Conservation (phyloP, 1,140 invertebrate species). For the Drosophila albomicans region DNA sequence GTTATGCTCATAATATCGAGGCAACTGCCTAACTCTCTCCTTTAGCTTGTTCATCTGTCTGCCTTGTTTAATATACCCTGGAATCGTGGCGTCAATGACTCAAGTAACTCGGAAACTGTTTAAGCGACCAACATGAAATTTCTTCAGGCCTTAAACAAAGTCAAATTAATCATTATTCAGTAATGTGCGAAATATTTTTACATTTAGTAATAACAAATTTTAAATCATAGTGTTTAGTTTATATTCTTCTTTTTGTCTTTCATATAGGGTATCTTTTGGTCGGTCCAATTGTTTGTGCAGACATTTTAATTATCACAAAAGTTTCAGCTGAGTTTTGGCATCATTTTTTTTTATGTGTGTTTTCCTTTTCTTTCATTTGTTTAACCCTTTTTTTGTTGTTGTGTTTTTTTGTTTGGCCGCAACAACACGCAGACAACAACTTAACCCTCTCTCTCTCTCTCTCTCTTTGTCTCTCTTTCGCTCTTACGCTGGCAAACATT, state of each 20-base stretch:
- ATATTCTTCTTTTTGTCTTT: too few species aligned
- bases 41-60: background rate
- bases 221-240: too few species aligned
- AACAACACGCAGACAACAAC: slow-evolving; percentile 38
- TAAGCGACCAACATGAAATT: too few species aligned
- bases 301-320: slow-evolving; percentile 64
- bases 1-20: slow-evolving; percentile 11
- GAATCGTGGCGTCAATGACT: background rate
- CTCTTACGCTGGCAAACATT: slow-evolving; percentile 30
- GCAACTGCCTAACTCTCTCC: background rate
- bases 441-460: background rate
- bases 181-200: too few species aligned
- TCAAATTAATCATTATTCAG: background rate
- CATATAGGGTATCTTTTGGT: background rate
- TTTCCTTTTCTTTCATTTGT: slow-evolving; percentile 59
- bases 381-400: slow-evolving; percentile 26
- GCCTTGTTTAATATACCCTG: slow-evolving; percentile 12
- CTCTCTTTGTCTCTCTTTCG: background rate
- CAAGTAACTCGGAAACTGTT: too few species aligned
- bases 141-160: too few species aligned
- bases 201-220: too few species aligned
- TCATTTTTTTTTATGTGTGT: slow-evolving; percentile 41
- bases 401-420: slow-evolving; percentile 2
- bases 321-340: slow-evolving; percentile 30
- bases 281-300: background rate